Conservation (phyloP, 2,113 vertebrate species). For the Pteruthius melanotis region DNA sequence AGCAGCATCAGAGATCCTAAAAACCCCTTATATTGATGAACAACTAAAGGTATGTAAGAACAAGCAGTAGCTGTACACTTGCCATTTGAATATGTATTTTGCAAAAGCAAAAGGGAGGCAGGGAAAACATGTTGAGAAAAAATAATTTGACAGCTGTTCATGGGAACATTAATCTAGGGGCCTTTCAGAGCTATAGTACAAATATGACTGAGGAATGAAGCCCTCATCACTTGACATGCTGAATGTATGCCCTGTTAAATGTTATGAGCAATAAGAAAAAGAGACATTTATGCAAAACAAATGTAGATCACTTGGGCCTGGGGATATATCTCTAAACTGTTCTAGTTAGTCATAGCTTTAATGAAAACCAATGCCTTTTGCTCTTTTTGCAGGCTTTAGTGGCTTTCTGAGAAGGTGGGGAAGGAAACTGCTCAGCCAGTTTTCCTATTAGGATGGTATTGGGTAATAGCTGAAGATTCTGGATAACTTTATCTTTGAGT, state of each 20-base stretch:
- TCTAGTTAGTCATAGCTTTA: background rate
- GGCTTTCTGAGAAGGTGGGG: background rate
- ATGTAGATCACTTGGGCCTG: background rate
- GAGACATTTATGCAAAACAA: background rate
- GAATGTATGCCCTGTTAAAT: background rate
- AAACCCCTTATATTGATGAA: constrained; percentile 68
- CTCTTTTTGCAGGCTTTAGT: background rate
- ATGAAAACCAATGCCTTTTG: background rate
- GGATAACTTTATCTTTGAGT: background rate
- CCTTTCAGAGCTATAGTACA: background rate
- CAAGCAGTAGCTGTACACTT: background rate
- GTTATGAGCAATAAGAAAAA: background rate
- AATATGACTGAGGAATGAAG: background rate
- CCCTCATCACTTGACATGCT: background rate
- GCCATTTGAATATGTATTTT: background rate
- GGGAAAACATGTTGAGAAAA: background rate
- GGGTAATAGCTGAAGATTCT: background rate
- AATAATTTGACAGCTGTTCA: background rate
- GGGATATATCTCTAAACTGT: background rate
- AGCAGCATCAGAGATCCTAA: constrained; percentile 77
- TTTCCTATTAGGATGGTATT: background rate
- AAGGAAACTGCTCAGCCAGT: background rate
- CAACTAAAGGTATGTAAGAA: constrained; percentile 71
- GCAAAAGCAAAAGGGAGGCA: background rate
- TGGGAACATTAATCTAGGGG: background rate